Evolutionary conservation across 1,140 invertebrate species (phyloP).

Genomic region (Pectinophora gossypiella): DNA sequence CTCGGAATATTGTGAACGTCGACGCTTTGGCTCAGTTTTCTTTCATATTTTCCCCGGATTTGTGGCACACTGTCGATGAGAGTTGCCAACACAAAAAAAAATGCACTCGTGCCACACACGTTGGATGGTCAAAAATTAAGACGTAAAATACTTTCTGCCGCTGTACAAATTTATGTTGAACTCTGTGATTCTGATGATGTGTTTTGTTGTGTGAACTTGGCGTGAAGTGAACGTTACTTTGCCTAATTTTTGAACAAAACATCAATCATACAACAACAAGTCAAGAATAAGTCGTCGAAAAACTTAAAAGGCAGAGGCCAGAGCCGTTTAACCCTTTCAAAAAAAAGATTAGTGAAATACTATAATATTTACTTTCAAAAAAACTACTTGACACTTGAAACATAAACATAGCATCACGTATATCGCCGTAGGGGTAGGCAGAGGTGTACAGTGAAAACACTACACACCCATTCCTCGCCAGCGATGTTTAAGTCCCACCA

Average conservation of each 20-base stretch:
- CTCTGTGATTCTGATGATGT: too few relatives aligned
- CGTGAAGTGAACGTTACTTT: too few relatives aligned
- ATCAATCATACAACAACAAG: not conserved
- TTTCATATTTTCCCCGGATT: constrained; percentile 5
- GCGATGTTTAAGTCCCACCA: too few relatives aligned
- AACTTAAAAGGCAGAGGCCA: not conserved
- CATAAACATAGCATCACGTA: too few relatives aligned
- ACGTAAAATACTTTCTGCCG: not conserved
- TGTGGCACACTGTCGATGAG: not conserved
- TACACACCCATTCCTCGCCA: too few relatives aligned
- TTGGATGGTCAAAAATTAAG: not conserved
- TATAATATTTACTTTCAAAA: too few relatives aligned
- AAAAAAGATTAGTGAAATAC: not conserved
- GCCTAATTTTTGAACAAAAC: too few relatives aligned
- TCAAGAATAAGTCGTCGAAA: not conserved
- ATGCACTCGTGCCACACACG: not conserved
- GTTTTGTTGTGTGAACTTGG: too few relatives aligned
- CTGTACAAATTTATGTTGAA: too few relatives aligned
- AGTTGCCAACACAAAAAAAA: not conserved
- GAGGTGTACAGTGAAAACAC: too few relatives aligned
- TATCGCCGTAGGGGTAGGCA: too few relatives aligned
- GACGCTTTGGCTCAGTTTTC: constrained; percentile 8
- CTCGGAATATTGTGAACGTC: constrained; percentile 4
- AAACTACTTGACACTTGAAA: too few relatives aligned
- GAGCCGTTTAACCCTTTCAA: not conserved